Base-by-base conservation (phyloP, 2,113 vertebrate genomes). In the Calyptommatus sinebrachiatus region DNA sequence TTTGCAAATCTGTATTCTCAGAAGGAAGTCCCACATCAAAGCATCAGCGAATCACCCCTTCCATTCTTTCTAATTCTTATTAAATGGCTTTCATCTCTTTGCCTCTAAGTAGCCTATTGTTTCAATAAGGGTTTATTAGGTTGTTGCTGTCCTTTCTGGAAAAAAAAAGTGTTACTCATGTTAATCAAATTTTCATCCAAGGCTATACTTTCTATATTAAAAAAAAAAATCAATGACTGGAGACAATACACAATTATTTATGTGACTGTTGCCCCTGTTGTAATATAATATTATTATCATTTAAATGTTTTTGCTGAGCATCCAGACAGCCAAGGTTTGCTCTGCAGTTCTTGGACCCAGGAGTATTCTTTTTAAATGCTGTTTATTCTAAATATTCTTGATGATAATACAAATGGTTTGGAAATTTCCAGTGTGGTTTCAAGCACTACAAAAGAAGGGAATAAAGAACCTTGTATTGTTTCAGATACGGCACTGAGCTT, bases 321-420 rank as follows among this genome's bases (percentile, higher is more conserved):
- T 90, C 90, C 88, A 90, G 88, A 29, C 76, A 71, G 79, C 69
- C 89, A 82, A 90, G 84, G 85, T 88, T 90, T 90, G 82, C 84
- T 91, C 81, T 61, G 72, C 75, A 83, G 76, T 88, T 82, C 81
- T 66, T 73, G 78, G 91, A 88, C 91, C 90, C n/a, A 78, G 65
- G 87, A 86, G 89, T 89, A 84, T 77, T 84, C 90, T 88, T 90
- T 90, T 85, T 88, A 88, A 79, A 88, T 83, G 82, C 75, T 90
- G 79, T 89, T 93, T 91, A 86, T 92, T 89, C 87, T 89, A 90
- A 91, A 90, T 88, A 88, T 76, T 89, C 89, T 89, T 79, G 87
- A 83, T 87, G 80, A 83, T 86, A 88, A 87, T 84, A 90, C 78
- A 86, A 74, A 89, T 89, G 77, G 79, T 84, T 84, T 71, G 83